A percentile compares a stretch with the other conserved stretches of the same genome.
Conservation (phyloP, 2,888 invertebrate genomes). For the Philaethria dido region DNA sequence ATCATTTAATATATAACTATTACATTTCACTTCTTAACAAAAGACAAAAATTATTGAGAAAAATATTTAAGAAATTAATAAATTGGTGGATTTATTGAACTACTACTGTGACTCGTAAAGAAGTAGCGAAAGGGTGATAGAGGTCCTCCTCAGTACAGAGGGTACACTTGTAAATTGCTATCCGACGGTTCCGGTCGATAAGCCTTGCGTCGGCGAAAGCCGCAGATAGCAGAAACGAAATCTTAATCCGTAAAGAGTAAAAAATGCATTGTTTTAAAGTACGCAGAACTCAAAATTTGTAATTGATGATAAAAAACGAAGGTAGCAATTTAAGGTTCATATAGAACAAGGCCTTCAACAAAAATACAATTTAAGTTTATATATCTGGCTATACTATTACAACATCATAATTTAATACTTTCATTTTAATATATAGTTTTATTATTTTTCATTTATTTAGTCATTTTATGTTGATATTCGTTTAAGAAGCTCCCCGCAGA, state of each 20-base stretch:
- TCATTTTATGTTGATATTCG: no score
- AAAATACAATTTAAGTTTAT: background rate
- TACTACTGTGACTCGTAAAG: slow-evolving; percentile 46
- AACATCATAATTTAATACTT: background rate
- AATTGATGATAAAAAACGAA: background rate
- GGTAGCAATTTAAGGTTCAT: background rate
- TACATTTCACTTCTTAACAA: background rate
- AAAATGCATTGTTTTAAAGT: background rate
- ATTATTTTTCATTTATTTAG: no score
- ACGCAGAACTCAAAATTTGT: background rate
- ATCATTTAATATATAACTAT: background rate
- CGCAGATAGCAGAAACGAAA: slow-evolving; percentile 27
- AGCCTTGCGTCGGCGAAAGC: slow-evolving; percentile 33
- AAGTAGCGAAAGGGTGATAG: slow-evolving; percentile 53
- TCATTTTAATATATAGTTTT: background rate
- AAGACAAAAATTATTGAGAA: no score
- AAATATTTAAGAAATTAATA: slow-evolving; percentile 32
- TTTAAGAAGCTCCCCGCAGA: no score
- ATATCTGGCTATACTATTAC: background rate
- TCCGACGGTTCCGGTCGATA: slow-evolving; percentile 62
- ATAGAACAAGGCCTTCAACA: background rate
- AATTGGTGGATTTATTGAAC: slow-evolving; percentile 38
- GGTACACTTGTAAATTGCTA: slow-evolving; percentile 59
- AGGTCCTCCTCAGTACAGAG: slow-evolving; percentile 56
- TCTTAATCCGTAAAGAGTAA: slow-evolving; percentile 1